Conservation (phyloP, 2,797 vertebrate species). For the Brachyrhaphis roseni region DNA sequence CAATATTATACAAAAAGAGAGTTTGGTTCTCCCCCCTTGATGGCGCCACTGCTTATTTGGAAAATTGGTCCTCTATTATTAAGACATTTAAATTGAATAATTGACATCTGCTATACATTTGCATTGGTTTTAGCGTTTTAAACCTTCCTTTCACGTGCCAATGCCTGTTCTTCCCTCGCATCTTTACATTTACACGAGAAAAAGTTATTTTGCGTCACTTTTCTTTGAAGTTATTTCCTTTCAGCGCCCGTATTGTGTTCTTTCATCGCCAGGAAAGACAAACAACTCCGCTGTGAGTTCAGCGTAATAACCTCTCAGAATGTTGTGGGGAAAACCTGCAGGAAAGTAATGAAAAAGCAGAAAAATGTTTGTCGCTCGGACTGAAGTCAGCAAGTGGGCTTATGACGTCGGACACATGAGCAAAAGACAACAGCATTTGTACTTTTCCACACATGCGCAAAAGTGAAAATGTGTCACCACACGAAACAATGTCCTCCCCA, state of each 20-base stretch:
- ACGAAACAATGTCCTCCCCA: slow-evolving; percentile 19
- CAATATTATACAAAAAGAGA: background rate
- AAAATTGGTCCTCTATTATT: background rate
- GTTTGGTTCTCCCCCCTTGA: background rate
- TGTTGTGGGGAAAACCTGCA: slow-evolving; percentile 25
- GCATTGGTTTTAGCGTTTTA: background rate
- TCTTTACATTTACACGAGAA: background rate
- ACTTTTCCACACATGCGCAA: slow-evolving; percentile 15
- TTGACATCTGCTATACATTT: background rate
- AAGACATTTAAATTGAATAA: background rate
- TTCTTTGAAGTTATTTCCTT: background rate
- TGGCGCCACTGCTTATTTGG: background rate
- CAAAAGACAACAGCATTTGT: slow-evolving; percentile 19
- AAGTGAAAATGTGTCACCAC: slow-evolving; percentile 30
- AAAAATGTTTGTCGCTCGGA: slow-evolving; percentile 22
- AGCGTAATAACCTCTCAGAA: slow-evolving; percentile 19
- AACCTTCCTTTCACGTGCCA: background rate
- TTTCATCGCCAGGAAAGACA: slow-evolving; percentile 1
- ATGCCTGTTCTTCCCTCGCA: background rate
- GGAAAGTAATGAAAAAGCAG: background rate
- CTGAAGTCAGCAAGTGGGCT: slow-evolving; percentile 8
- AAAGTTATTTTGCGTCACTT: background rate
- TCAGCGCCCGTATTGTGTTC: background rate
- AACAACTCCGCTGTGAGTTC: background rate
- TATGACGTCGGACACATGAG: slow-evolving; percentile 22